Evolutionary conservation across 2,113 vertebrate species (phyloP).

Genomic region (Hydrochoerus hydrochaeris): DNA sequence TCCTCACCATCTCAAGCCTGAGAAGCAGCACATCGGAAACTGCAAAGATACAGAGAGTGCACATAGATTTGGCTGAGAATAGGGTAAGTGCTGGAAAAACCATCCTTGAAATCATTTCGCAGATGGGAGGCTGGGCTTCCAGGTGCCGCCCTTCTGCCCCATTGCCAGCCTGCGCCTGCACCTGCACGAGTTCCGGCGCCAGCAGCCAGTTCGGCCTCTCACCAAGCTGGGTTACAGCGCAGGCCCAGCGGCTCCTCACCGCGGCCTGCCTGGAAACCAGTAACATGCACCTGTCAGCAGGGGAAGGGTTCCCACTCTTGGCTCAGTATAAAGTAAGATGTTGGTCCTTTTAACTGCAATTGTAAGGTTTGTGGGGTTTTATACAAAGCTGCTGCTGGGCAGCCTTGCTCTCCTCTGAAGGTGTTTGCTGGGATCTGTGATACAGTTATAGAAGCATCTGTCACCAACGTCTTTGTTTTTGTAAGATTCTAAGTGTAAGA

Average conservation of each 20-base stretch:
- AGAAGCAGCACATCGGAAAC: slow-evolving; percentile 93
- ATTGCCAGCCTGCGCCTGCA: slow-evolving; percentile 88
- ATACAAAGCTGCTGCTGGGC: slow-evolving; percentile 18
- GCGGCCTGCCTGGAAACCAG: slow-evolving; percentile 89
- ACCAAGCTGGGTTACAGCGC: slow-evolving; percentile 90
- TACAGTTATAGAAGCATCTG: background rate
- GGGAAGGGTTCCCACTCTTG: slow-evolving; percentile 78
- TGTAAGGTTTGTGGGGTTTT: slow-evolving; percentile 73
- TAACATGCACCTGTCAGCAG: slow-evolving; percentile 78
- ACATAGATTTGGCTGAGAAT: slow-evolving; percentile 91
- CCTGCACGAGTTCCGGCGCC: slow-evolving; percentile 95
- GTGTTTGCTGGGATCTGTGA: slow-evolving; percentile 48
- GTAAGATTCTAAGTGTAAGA: slow-evolving; percentile 44
- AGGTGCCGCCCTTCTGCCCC: slow-evolving; percentile 94
- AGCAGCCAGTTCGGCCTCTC: slow-evolving; percentile 92
- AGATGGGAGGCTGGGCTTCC: slow-evolving; percentile 97
- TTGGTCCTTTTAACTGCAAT: slow-evolving; percentile 62
- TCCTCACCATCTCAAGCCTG: slow-evolving; percentile 96
- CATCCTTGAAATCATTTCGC: slow-evolving; percentile 90
- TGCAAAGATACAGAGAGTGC: slow-evolving; percentile 92
- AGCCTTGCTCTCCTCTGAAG: slow-evolving; percentile 72
- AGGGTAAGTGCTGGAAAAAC: slow-evolving; percentile 93
- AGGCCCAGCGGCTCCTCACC: slow-evolving; percentile 98
- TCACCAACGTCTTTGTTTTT: slow-evolving; percentile 47
- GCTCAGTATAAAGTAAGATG: slow-evolving; percentile 82